Percentiles rank a stretch among this genome's conserved stretches.
Conservation (phyloP, 2,888 invertebrate species). For the Ellobium chinense region DNA sequence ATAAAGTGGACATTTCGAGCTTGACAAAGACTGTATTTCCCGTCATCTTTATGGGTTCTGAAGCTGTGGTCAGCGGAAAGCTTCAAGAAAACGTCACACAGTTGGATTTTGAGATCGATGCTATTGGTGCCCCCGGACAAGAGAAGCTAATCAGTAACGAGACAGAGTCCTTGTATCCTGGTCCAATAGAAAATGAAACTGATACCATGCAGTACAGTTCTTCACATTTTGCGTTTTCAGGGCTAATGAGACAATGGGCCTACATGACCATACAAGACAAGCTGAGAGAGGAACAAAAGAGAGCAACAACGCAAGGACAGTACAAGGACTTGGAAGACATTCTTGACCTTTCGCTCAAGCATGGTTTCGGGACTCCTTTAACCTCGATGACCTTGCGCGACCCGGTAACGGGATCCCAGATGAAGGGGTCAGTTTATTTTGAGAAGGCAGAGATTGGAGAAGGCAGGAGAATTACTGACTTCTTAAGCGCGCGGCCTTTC, state of each 20-base stretch:
- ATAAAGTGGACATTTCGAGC: slow-evolving; percentile 53
- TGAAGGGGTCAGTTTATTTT: background rate
- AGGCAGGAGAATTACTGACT: background rate
- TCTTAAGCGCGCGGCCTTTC: background rate
- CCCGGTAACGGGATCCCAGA: background rate
- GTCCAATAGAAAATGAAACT: background rate
- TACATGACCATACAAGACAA: slow-evolving; percentile 67
- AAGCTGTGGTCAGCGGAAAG: slow-evolving; percentile 62
- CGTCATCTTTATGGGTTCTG: slow-evolving; percentile 62
- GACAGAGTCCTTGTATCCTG: background rate
- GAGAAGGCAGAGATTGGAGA: background rate
- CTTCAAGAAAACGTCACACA: slow-evolving; percentile 40
- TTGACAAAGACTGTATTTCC: slow-evolving; percentile 60
- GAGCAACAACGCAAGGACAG: slow-evolving; percentile 28
- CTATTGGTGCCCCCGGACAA: background rate
- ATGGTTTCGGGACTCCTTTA: background rate
- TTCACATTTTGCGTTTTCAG: background rate
- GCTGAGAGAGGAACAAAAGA: slow-evolving; percentile 55
- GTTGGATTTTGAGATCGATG: slow-evolving; percentile 4
- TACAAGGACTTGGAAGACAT: slow-evolving; percentile 51
- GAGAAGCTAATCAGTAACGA: background rate
- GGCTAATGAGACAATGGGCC: slow-evolving; percentile 59
- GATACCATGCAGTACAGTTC: background rate
- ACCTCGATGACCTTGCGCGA: background rate
- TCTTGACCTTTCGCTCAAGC: background rate